Percentiles rank a stretch among this genome's conserved stretches.
These are phyloP conservation scores for Adelphocoris suturalis DNA, from an alignment of 2,888 invertebrate species.

Conservation along the genomic window DNA sequence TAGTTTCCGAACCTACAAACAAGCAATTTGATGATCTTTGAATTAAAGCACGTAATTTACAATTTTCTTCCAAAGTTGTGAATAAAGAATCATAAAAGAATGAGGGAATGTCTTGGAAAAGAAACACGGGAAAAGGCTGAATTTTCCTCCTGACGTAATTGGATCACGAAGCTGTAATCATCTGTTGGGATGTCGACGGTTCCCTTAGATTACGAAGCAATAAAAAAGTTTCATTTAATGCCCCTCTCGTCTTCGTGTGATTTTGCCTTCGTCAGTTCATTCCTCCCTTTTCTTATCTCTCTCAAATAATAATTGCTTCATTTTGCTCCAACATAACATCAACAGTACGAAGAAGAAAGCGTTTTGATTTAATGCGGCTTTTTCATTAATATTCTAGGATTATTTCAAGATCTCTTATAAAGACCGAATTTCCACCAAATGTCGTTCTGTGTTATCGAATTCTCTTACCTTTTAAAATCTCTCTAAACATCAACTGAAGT, in stretches of 20 bases:
- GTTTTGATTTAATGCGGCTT: not conserved
- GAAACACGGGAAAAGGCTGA: slow-evolving; percentile 46
- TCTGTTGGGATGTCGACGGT: slow-evolving; percentile 49
- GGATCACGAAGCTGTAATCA: slow-evolving; percentile 63
- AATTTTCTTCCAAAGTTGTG: not conserved
- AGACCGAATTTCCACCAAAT: no score
- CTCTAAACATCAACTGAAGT: no score
- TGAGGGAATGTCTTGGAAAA: not conserved
- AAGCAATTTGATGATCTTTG: not conserved
- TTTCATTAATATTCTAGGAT: not conserved
- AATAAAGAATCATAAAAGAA: not conserved
- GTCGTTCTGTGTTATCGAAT: no score
- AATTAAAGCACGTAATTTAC: not conserved
- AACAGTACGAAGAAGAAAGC: not conserved
- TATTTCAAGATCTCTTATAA: no score
- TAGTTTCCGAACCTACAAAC: not conserved
- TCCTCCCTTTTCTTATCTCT: not conserved
- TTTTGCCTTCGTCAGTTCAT: slow-evolving; percentile 14
- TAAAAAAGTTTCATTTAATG: slow-evolving; percentile 34
- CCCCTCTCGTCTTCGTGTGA: slow-evolving; percentile 39
- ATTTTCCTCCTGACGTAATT: slow-evolving; percentile 50
- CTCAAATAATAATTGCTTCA: slow-evolving; percentile 33
- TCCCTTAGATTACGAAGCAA: slow-evolving; percentile 45
- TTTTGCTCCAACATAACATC: not conserved
- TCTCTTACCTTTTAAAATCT: no score